phyloP scores from a whole-genome alignment of 2,797 vertebrate species.

The Enteromius radiatus region DNA sequence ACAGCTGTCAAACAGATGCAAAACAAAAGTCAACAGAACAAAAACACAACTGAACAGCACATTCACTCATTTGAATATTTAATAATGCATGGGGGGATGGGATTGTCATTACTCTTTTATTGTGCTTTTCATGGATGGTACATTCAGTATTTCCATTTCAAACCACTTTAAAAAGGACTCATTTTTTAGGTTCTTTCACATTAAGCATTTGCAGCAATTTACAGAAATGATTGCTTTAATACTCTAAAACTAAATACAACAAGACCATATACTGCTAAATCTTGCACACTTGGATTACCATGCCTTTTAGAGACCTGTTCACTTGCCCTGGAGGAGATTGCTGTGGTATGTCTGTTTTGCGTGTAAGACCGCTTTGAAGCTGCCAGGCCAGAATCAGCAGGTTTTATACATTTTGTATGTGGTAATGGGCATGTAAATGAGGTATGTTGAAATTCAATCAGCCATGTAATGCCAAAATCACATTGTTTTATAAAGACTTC shows the following conservation, averaged over 20 bases:
- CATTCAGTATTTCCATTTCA: conserved; percentile 2
- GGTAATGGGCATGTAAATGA: not conserved
- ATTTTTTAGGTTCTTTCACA: not conserved
- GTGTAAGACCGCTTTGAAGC: not conserved
- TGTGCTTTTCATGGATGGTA: not conserved
- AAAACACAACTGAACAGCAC: conserved; percentile 6
- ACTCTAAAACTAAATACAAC: not conserved
- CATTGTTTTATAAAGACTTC: conserved; percentile 8
- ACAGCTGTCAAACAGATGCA: not conserved
- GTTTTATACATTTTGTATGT: not conserved
- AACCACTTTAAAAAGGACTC: not conserved
- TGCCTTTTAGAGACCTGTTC: not conserved
- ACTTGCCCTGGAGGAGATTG: not conserved
- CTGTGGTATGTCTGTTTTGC: not conserved
- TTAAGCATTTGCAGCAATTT: not conserved
- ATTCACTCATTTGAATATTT: not conserved
- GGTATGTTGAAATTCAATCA: not conserved
- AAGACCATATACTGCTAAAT: not conserved
- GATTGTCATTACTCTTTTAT: not conserved
- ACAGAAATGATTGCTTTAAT: not conserved
- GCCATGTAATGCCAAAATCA: not conserved
- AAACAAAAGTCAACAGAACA: conserved; percentile 23
- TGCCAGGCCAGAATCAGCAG: not conserved
- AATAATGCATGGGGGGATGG: conserved; percentile 16
- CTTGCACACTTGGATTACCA: not conserved